Base-by-base conservation (phyloP, 2,113 vertebrate genomes). In the Papio anubis region DNA sequence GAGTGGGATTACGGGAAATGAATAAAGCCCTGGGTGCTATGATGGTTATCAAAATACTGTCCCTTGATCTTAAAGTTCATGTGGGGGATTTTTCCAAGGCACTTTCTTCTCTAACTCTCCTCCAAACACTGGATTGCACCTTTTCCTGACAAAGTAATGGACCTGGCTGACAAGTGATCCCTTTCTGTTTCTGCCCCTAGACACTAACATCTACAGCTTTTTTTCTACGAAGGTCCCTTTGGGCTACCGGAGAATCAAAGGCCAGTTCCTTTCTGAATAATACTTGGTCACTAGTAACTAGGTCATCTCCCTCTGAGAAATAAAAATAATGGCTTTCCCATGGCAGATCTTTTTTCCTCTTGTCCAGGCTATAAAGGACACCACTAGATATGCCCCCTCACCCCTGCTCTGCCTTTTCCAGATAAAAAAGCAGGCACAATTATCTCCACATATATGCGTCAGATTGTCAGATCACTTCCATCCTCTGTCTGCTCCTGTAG, bases 51-150 rank as follows among this genome's bases (percentile, higher is more conserved):
- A 83, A 55, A 94, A 92, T 45, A 27, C 8, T n/a, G 48, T 87
- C 7, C 1, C 35, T 57, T 27, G 25, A 66, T 48, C 8, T 23
- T 17, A n/a, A n/a, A 81, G 16, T 94, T 50, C 17, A 13, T 16
- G 4, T 21, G 6, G 9, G 3, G 13, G 2, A 8, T 50, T 78
- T 89, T 72, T 64, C 50, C 35, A 59, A 78, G 55, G n/a, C 1
- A 2, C 10, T 32, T 75, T 16, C 0, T 27, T 59, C 0, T 25
- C 40, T 9, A 21, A 1, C 23, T 61, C 8, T 18, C 20, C 16
- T 64, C 59, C n/a, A 55, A 14, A 50, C n/a, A 64, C 6, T 48
- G 9, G 43, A 35, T 10, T 64, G 30, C 6, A 14, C 59, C 8
- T 78, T 45, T 90, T 21, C 12, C n/a, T 66, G 48, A 55, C 10